A percentile compares a stretch with the other conserved stretches of the same genome.
Evolutionary conservation across 2,113 vertebrate genomes (phyloP).

Genomic region (Saimiri boliviensis): DNA sequence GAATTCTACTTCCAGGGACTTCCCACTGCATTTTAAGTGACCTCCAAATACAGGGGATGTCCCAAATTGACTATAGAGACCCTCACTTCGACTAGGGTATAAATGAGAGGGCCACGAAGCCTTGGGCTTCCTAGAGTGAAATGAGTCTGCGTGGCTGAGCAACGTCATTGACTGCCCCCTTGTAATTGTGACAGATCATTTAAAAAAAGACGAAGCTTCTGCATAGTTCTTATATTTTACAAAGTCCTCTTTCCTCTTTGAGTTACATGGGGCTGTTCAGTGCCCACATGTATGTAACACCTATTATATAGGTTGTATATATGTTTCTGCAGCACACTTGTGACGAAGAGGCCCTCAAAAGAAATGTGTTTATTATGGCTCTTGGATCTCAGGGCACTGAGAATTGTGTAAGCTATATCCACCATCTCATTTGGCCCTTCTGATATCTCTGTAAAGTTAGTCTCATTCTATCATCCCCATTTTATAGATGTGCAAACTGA

Average conservation of each 20-base stretch:
- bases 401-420: not conserved
- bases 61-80: not conserved
- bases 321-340: not conserved
- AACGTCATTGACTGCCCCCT: not conserved
- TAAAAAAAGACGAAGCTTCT: not conserved
- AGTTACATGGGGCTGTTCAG: not conserved
- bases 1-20: not conserved
- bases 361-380: not conserved
- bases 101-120: not conserved
- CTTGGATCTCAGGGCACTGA: not conserved
- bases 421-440: not conserved
- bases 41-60: not conserved
- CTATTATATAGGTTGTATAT: not conserved
- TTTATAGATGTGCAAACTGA: constrained; percentile 25
- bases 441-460: not conserved
- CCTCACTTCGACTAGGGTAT: not conserved
- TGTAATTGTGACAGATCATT: not conserved
- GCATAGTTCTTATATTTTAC: not conserved
- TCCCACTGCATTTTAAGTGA: not conserved
- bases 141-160: not conserved
- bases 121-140: not conserved
- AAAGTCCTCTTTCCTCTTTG: not conserved
- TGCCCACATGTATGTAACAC: not conserved
- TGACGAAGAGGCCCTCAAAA: not conserved
- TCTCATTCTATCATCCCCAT: not conserved